These are phyloP conservation scores for Spongilla lacustris DNA, from an alignment of 37 sponge, comb jelly and placozoan species.

Conservation along the genomic window DNA sequence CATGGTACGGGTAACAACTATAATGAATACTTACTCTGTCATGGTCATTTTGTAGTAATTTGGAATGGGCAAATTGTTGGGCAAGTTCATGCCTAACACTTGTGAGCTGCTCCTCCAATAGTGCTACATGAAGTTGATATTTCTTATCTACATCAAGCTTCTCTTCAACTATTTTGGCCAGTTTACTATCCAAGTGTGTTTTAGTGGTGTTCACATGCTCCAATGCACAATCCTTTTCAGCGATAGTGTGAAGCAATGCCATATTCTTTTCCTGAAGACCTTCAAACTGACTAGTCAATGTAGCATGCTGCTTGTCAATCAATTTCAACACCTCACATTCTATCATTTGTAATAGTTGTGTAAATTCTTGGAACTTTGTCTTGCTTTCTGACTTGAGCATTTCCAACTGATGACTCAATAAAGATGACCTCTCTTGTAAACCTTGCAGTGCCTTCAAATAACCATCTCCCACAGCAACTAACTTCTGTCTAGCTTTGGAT, in stretches of 20 bases:
- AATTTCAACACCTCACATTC: not conserved
- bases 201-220: not conserved
- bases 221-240: slow-evolving; percentile 4
- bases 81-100: slow-evolving; percentile 4
- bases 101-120: slow-evolving; percentile 8
- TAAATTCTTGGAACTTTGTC: not conserved
- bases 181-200: not conserved
- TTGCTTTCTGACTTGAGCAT: not conserved
- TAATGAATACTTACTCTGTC: not conserved
- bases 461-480: not conserved
- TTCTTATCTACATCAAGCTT: not conserved
- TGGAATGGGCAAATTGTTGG: not conserved
- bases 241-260: not conserved
- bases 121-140: slow-evolving; percentile 3
- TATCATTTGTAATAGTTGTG: not conserved
- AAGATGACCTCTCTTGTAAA: not conserved
- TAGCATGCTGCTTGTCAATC: not conserved
- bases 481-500: not conserved
- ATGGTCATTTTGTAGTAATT: not conserved
- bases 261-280: not conserved
- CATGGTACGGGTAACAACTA: not conserved
- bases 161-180: not conserved
- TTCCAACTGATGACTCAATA: not conserved
- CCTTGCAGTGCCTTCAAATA: not conserved
- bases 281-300: not conserved